phyloP scores from a whole-genome alignment of 2,888 invertebrate genomes.

The Cotesia congregata region DNA sequence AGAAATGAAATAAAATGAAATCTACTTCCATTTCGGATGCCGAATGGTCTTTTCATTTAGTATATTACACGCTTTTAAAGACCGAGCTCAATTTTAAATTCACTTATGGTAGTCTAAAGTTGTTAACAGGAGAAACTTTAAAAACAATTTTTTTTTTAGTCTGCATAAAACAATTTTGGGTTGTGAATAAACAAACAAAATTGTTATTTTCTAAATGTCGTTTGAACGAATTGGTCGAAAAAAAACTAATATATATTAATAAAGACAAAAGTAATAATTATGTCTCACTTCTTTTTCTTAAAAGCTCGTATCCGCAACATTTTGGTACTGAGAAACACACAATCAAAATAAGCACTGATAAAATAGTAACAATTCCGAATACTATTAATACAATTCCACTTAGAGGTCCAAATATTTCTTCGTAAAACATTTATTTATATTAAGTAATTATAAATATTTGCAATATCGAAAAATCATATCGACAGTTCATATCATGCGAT shows the following conservation, averaged over 20 bases:
- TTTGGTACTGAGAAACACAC: constrained; percentile 68
- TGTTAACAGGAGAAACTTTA: too few species aligned
- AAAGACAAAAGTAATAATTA: constrained; percentile 10
- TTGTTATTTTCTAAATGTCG: not conserved
- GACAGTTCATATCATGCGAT: too few species aligned
- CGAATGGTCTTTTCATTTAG: too few species aligned
- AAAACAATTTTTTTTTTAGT: too few species aligned
- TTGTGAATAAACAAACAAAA: too few species aligned
- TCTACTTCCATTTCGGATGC: too few species aligned
- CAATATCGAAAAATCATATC: too few species aligned
- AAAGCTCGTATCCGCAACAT: constrained; percentile 68
- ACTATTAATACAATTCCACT: constrained; percentile 64
- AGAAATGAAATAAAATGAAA: too few species aligned
- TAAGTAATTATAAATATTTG: not conserved
- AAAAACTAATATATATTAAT: constrained; percentile 19
- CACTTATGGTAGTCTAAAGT: too few species aligned
- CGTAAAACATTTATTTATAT: constrained; percentile 66
- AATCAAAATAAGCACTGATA: constrained; percentile 61
- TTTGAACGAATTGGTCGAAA: not conserved
- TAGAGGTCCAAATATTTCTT: constrained; percentile 64
- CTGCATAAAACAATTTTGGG: too few species aligned
- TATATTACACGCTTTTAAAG: too few species aligned
- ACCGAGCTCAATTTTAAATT: too few species aligned
- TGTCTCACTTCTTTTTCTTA: constrained; percentile 62
- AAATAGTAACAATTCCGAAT: constrained; percentile 58